Evolutionary conservation across 2,797 vertebrate genomes (phyloP), one percentile per base, ranked within the genome.

Genomic region (Salarias fasciatus): DNA sequence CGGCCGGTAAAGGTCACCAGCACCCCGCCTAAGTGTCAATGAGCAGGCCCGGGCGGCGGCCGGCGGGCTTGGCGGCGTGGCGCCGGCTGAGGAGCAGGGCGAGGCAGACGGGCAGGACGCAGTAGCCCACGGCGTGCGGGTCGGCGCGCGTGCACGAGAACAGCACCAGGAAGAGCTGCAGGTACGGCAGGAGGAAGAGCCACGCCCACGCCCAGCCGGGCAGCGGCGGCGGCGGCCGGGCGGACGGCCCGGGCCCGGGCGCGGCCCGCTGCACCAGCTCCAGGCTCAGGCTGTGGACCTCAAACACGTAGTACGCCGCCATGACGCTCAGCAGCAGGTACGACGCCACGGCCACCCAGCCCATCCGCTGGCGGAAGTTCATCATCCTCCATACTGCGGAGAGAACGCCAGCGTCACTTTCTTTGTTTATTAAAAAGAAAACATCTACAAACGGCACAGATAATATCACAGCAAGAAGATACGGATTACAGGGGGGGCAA

Each of bases 351-450:
- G 94, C 95, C 75, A 98, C 91, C 97, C 96, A 99, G 67, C 96
- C 96, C 95, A 98, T 96, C 94, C 97, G 90, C 94, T 98, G 97
- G 58, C 97, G 96, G 94, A 99, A 99, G 92, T 97, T 98, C 97
- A 98, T 99, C 96, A 97, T 99, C 95, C 96, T 98, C 97, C 97
- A 98, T 99, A 91, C 95, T 97, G 78, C 1, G 6, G 46, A 9
- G 45, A 2, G 11, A 11, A 67, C 30, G 9, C 30, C 14, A 8
- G 10, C 28, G 57, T n/a, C n/a, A n/a, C n/a, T n/a, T n/a, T n/a
- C n/a, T n/a, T n/a, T n/a, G n/a, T n/a, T n/a, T n/a, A n/a, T n/a
- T n/a, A n/a, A n/a, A n/a, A n/a, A n/a, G n/a, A n/a, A n/a, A n/a
- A n/a, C n/a, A 37, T 48, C 5, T n/a, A 48, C n/a, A 24, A 10